Evolutionary conservation across 1,140 invertebrate species (phyloP), one percentile per base, ranked within the genome.

Genomic region (Heliconius hermathena): DNA sequence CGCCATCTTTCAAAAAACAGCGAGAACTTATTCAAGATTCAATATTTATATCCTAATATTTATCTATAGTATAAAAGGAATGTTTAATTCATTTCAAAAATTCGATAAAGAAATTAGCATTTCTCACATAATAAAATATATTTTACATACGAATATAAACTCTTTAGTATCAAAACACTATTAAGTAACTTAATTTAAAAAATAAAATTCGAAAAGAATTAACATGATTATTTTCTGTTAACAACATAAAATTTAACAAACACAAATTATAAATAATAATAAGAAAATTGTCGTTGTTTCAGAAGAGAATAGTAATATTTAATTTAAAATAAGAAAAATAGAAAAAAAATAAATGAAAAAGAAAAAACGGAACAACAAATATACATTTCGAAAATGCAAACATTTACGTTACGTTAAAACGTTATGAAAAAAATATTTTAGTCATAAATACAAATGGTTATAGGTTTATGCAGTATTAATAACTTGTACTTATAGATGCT

Each of bases 211-310:
- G 26, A 26, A 26, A 46, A 16, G 1, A 66, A 66, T 66, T 22
- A 66, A 66, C 60, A 66, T 22, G n/a, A 57, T 22, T 57, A 57
- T 66, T 66, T 66, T 66, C 22, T 13, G 60, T 16, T 13, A 66
- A 66, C n/a, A 60, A 60, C 26, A 66, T 66, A 66, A 66, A 66
- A 66, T 66, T 26, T 66, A 66, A 66, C 60, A 66, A 66, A 66
- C 60, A 66, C 26, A 66, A 66, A 66, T 11, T 29, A 26, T 18
- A 66, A 66, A 22, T 26, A 60, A 66, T 8, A 66, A 66, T 26
- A 29, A 66, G 60, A 66, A 66, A 26, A 66, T 66, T 66, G 60
- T 66, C 60, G 60, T 66, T 66, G 60, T 66, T 66, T 16, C 60
- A 66, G 29, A 26, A 66, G 60, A 66, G 60, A 66, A 66, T 66